Evolutionary conservation across 2,888 invertebrate genomes (phyloP), one percentile per base, ranked within the genome.

Genomic region (Gerris lacustris): DNA sequence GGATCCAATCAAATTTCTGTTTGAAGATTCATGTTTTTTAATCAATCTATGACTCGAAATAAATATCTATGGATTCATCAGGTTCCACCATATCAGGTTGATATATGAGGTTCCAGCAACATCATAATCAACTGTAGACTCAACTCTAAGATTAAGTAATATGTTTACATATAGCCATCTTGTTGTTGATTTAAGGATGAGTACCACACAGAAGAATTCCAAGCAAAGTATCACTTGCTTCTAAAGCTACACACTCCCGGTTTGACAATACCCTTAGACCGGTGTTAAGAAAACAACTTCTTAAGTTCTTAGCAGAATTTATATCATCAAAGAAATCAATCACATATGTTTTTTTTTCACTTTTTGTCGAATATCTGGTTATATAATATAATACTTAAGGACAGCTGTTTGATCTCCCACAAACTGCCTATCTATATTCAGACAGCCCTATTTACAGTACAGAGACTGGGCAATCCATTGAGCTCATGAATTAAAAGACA

Each of bases 181-280:
- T 44, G 76, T 78, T 55, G 79, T 79, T 69, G 78, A 73, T 1
- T 6, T 73, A 45, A 6, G 76, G 71, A 74, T 79, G 78, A 5
- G 78, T 79, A 44, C 77, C 78, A 72, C 76, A 77, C 45, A 78
- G 75, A 6, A 78, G 72, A 69, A 67, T 67, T 5, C 67, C 43
- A 15, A 67, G 44, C 44, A 67, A 15, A 9, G 43, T 31, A 44
- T 45, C 44, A 67, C 43, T 43, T 68, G 78, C 78, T 76, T 79
- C 78, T 6, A 79, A 72, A n/a, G 78, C 74, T 5, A 78, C 79
- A 69, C 78, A 78, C 73, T 80, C 75, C 72, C 79, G 73, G 72
- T 76, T 76, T 44, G 69, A 72, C 78, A 47, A 76, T 77, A 73
- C 72, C 62, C 78, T 75, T 55, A 79, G 71, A 7, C 75, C 77